phyloP scores from a whole-genome alignment of 2,888 invertebrate species.

The Drosophila paranaensis region DNA sequence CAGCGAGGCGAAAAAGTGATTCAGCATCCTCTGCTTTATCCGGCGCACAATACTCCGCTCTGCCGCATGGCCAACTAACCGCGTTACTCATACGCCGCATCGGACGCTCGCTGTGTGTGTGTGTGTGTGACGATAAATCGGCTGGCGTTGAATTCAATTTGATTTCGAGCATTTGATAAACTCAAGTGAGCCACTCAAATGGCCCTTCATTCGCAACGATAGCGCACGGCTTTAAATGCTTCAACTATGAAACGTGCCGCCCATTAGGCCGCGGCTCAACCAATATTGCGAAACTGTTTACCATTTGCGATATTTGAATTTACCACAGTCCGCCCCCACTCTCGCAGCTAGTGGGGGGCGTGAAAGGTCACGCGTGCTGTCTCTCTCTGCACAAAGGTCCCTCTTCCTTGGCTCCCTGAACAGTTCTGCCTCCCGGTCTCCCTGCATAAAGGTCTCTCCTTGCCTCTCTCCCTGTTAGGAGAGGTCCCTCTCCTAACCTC shows the following conservation, averaged over 20 bases:
- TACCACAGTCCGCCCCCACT: not conserved
- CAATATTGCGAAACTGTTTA: slow-evolving; percentile 4
- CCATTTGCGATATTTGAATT: not conserved
- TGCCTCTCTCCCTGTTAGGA: too few species aligned
- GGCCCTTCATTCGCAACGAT: slow-evolving; percentile 14
- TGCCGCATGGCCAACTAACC: not conserved
- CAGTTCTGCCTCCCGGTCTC: too few species aligned
- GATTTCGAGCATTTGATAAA: slow-evolving; percentile 28
- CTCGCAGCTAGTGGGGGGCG: too few species aligned
- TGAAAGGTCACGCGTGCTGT: too few species aligned
- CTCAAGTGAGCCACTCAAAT: slow-evolving; percentile 21
- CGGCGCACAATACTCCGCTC: not conserved
- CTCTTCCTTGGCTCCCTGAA: too few species aligned
- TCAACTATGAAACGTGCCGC: slow-evolving; percentile 5
- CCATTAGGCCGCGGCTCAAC: not conserved
- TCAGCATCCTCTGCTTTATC: not conserved
- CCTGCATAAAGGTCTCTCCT: too few species aligned
- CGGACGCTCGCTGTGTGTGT: slow-evolving; percentile 2
- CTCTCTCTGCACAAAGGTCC: too few species aligned
- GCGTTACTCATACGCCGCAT: slow-evolving; percentile 39
- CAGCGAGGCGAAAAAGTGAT: slow-evolving; percentile 27
- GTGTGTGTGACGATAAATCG: slow-evolving; percentile 20
- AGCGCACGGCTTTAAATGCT: slow-evolving; percentile 6
- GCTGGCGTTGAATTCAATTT: slow-evolving; percentile 29
- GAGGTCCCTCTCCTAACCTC: too few species aligned